phyloP scores from a whole-genome alignment of 2,888 invertebrate genomes.

The Zonitis immaculata region DNA sequence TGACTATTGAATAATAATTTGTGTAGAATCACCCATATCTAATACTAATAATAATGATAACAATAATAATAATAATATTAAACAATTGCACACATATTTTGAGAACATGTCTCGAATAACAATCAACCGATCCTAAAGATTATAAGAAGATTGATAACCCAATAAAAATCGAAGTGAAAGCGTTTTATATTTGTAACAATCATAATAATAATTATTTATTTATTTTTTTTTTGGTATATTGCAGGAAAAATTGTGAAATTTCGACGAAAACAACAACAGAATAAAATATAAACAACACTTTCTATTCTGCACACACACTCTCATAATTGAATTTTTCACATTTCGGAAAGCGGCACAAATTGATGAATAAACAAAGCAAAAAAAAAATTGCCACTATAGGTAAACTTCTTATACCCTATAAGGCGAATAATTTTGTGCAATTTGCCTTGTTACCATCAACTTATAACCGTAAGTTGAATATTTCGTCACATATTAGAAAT shows the following conservation, averaged over 20 bases:
- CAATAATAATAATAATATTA: too few relatives aligned
- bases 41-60: too few relatives aligned
- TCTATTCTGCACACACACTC: conserved; percentile 10
- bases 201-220: too few relatives aligned
- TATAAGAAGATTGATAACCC: not conserved
- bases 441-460: too few relatives aligned
- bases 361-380: conserved; percentile 24
- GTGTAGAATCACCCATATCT: not conserved
- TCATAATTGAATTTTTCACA: conserved; percentile 29
- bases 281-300: conserved; percentile 2
- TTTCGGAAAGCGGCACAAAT: conserved; percentile 25
- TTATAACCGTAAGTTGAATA: too few relatives aligned
- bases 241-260: not conserved
- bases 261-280: not conserved
- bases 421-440: too few relatives aligned
- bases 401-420: conserved; percentile 37
- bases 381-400: conserved; percentile 26
- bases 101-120: not conserved
- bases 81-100: too few relatives aligned
- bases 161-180: not conserved
- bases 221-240: too few relatives aligned
- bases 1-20: not conserved
- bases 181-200: not conserved
- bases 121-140: not conserved
- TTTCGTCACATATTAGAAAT: too few relatives aligned